These are phyloP conservation scores for Pemphredon lugubris DNA, from an alignment of 2,888 invertebrate genomes.

Conservation along the genomic window DNA sequence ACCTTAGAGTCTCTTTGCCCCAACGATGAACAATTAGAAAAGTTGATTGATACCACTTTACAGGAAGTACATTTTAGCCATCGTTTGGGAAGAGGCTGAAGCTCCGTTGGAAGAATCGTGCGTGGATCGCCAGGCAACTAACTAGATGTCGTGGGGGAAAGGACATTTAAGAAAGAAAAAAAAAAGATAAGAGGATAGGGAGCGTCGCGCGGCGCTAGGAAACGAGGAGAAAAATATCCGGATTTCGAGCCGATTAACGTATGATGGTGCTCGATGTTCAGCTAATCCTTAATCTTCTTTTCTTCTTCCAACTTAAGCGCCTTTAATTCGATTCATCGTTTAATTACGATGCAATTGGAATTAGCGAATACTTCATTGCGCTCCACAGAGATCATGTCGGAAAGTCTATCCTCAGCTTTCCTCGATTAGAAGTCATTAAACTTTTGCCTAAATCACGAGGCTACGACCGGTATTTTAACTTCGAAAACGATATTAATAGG, in stretches of 20 bases:
- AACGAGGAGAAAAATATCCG: slow-evolving; percentile 33
- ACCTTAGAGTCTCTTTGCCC: too few species aligned
- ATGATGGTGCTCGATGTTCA: slow-evolving; percentile 54
- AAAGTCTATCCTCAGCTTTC: too few species aligned
- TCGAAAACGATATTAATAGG: too few species aligned
- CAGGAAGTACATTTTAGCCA: too few species aligned
- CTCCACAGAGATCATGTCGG: too few species aligned
- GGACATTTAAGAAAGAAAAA: background rate
- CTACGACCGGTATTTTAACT: too few species aligned
- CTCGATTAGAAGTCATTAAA: too few species aligned
- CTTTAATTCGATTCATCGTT: slow-evolving; percentile 52
- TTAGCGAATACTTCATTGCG: slow-evolving; percentile 27
- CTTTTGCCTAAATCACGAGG: too few species aligned
- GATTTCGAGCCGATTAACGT: slow-evolving; percentile 57
- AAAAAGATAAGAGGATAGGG: background rate
- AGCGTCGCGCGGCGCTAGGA: background rate
- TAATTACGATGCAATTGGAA: slow-evolving; percentile 51
- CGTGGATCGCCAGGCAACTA: slow-evolving; percentile 41
- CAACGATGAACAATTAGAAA: too few species aligned
- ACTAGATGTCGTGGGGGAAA: slow-evolving; percentile 32
- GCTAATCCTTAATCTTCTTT: slow-evolving; percentile 55
- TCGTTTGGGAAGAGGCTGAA: background rate
- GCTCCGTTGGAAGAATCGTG: background rate
- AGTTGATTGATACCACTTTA: too few species aligned
- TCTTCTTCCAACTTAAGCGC: slow-evolving; percentile 27